Conservation (phyloP, 1,140 invertebrate genomes). For the Rhopalosiphum padi region DNA sequence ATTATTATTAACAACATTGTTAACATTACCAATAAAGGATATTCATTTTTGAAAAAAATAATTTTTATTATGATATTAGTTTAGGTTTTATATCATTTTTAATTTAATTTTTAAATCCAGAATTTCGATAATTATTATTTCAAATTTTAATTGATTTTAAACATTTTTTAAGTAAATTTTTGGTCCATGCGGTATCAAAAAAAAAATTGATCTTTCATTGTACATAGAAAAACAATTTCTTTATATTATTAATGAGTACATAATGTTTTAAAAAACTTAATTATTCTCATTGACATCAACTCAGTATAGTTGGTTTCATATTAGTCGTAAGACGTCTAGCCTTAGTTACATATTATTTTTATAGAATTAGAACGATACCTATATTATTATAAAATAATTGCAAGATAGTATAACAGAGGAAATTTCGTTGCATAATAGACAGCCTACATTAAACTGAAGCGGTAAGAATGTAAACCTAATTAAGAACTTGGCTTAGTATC, state of each 20-base stretch:
- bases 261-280: background rate
- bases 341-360: conserved; percentile 18
- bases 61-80: background rate
- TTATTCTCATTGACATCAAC: background rate
- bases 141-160: background rate
- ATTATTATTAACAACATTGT: background rate
- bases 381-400: conserved; percentile 29
- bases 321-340: background rate
- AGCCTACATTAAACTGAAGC: conserved; percentile 20
- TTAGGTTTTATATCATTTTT: background rate
- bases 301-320: background rate
- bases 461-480: conserved; percentile 10
- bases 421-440: conserved; percentile 1
- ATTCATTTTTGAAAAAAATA: background rate
- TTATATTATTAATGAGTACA: background rate
- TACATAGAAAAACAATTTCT: background rate
- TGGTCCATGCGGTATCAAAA: background rate
- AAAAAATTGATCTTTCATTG: background rate
- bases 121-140: background rate
- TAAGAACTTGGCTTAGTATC: background rate
- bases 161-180: background rate
- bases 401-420: background rate
- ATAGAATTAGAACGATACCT: background rate
- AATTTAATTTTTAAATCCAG: background rate
- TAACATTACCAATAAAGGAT: background rate